These are phyloP conservation scores for Trypoxylon attenuatum DNA, from an alignment of 2,888 invertebrate genomes.

Conservation along the genomic window DNA sequence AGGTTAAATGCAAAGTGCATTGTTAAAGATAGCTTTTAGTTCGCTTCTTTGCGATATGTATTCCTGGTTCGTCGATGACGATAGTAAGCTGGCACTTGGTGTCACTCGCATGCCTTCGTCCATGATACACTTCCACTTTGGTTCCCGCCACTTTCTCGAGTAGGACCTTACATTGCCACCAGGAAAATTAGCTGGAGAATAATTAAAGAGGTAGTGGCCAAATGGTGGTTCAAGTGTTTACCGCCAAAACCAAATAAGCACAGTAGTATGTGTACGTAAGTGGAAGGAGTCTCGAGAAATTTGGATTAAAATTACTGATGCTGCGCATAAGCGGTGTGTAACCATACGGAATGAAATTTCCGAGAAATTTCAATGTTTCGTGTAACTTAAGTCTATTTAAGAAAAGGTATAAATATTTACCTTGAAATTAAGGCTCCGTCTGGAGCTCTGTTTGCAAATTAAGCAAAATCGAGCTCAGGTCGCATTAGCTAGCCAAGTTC, in stretches of 20 bases:
- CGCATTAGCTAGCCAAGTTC: background rate
- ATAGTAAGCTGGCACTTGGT: conserved; percentile 5
- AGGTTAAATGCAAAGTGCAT: too few relatives aligned
- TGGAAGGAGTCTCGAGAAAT: too few relatives aligned
- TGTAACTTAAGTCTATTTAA: too few relatives aligned
- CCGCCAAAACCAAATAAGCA: too few relatives aligned
- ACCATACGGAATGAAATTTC: too few relatives aligned
- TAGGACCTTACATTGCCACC: background rate
- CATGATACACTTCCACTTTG: conserved; percentile 10
- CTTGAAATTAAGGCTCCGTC: too few relatives aligned
- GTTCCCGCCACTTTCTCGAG: background rate
- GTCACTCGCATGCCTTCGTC: conserved; percentile 31
- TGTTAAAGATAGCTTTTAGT: background rate
- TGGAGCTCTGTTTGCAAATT: background rate
- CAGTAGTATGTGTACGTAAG: too few relatives aligned
- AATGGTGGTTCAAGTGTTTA: background rate
- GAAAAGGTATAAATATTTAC: too few relatives aligned
- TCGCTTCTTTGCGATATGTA: conserved; percentile 29
- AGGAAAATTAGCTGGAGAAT: conserved; percentile 21
- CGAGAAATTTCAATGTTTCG: too few relatives aligned
- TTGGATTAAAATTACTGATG: too few relatives aligned
- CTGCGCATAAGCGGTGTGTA: too few relatives aligned
- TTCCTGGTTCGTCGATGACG: conserved; percentile 19
- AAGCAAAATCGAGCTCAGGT: background rate
- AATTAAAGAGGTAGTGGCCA: conserved; percentile 8